Evolutionary conservation across 2,113 vertebrate genomes (phyloP).

Genomic region (Gopherus flavomarginatus): DNA sequence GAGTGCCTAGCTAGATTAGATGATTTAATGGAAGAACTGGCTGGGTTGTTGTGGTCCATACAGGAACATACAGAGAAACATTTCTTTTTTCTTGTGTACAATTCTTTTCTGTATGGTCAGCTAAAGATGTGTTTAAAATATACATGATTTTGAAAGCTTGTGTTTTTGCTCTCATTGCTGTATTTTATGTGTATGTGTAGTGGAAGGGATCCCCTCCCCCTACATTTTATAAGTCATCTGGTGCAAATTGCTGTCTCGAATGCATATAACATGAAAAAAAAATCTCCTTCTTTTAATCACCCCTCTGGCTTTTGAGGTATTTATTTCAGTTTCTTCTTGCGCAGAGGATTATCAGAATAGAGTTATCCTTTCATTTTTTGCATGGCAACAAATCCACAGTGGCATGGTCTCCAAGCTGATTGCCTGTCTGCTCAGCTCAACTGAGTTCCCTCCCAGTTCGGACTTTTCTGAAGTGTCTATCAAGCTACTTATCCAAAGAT

Average conservation of each 20-base stretch:
- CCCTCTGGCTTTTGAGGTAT: not conserved
- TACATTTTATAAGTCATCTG: conserved; percentile 39
- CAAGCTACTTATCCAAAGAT: conserved; percentile 40
- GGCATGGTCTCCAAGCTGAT: not conserved
- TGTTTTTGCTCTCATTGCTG: not conserved
- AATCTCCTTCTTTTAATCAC: not conserved
- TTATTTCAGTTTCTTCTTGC: conserved; percentile 19
- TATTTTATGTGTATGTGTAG: not conserved
- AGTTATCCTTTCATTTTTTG: conserved; percentile 3
- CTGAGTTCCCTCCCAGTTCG: not conserved
- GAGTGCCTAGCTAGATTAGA: not conserved
- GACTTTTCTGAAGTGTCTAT: conserved; percentile 21
- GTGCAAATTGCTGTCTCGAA: conserved; percentile 4
- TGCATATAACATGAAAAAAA: not conserved
- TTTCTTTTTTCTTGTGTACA: not conserved
- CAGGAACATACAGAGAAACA: not conserved
- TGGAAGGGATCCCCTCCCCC: not conserved
- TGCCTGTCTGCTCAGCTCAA: conserved; percentile 35
- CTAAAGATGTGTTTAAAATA: not conserved
- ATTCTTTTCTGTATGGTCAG: not conserved
- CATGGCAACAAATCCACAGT: not conserved
- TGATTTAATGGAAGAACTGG: not conserved
- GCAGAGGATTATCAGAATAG: conserved; percentile 21
- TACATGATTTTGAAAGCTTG: not conserved
- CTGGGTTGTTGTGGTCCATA: not conserved